Evolutionary conservation across 2,113 vertebrate genomes (phyloP).

Genomic region (Campylomormyrus numenius): DNA sequence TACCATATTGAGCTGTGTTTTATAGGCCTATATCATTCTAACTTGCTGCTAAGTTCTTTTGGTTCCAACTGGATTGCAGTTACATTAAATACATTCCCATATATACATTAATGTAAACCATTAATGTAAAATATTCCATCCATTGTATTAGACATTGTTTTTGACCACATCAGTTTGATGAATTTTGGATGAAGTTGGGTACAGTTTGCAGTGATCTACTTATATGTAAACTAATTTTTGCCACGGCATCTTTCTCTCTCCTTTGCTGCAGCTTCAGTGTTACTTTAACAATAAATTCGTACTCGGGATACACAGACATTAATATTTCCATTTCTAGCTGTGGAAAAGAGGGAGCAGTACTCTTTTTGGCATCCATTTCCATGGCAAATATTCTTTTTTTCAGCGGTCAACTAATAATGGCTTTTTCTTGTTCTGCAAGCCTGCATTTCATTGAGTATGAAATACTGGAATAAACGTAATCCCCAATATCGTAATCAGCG

Average conservation of each 20-base stretch:
- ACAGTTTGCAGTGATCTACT: no score
- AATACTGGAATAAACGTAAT: neutral
- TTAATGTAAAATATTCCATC: neutral
- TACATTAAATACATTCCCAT: neutral
- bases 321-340: no score
- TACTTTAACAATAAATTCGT: no score
- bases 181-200: no score
- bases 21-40: neutral
- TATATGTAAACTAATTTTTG: no score
- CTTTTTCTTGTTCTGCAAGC: neutral
- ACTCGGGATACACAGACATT: no score
- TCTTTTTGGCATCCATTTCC: neutral
- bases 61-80: neutral
- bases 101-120: neutral
- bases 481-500: neutral
- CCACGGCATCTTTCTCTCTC: no score
- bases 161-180: no score
- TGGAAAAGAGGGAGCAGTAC: no score
- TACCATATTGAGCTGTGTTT: neutral
- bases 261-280: no score
- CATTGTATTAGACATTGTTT: neutral
- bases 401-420: neutral
- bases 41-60: neutral
- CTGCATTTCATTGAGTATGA: neutral
- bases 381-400: neutral